These are phyloP conservation scores for Agriopis marginaria DNA, from an alignment of 2,888 invertebrate genomes.

Conservation along the genomic window DNA sequence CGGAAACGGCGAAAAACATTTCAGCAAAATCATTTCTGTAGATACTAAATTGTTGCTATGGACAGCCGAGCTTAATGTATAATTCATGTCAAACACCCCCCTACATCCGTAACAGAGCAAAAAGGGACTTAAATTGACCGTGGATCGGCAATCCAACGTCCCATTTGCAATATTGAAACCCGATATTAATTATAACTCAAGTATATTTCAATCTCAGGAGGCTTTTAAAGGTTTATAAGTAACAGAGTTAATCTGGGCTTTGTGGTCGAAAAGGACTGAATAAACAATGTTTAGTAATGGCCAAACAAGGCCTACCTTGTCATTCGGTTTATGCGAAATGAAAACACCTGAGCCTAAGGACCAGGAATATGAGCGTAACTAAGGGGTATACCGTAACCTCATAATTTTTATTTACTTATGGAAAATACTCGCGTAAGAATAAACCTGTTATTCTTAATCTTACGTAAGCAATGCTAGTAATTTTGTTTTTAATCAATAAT, in stretches of 20 bases:
- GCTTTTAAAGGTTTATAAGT: constrained; percentile 41
- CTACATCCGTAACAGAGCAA: constrained; percentile 64
- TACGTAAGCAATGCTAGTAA: too few species aligned
- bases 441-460: too few species aligned
- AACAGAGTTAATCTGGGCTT: constrained; percentile 49
- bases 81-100: constrained; percentile 72
- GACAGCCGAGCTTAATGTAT: constrained; percentile 68
- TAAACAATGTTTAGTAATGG: constrained; percentile 65
- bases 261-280: constrained; percentile 52
- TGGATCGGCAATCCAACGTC: constrained; percentile 67
- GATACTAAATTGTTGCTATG: constrained; percentile 57
- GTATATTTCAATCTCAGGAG: constrained; percentile 45
- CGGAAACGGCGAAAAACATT: constrained; percentile 44
- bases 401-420: too few species aligned
- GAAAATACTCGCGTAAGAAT: too few species aligned
- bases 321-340: constrained; percentile 60
- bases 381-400: too few species aligned
- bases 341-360: constrained; percentile 60
- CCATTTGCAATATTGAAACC: constrained; percentile 63
- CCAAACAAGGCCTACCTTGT: constrained; percentile 60
- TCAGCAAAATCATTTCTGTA: constrained; percentile 51
- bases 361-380: not conserved
- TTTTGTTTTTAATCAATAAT: too few species aligned
- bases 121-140: constrained; percentile 74
- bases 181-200: constrained; percentile 62